A percentile compares a stretch with the other conserved stretches of the same genome.
These are phyloP conservation scores for Leucophenga varia DNA, from an alignment of 1,140 invertebrate species.

Conservation along the genomic window DNA sequence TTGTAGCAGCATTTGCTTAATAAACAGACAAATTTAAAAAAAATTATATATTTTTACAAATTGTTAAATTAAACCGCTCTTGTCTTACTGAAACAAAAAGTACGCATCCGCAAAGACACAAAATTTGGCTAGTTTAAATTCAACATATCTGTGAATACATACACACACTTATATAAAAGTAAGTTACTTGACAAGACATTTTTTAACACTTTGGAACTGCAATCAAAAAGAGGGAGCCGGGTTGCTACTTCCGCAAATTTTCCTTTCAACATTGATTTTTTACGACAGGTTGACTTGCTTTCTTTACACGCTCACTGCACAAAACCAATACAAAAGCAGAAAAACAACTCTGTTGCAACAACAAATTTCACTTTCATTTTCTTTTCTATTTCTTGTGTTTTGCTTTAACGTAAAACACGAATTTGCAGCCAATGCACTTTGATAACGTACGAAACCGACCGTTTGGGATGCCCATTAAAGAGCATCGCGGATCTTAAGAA, in stretches of 20 bases:
- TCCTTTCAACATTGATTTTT: slow-evolving; percentile 6
- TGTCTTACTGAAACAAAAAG: too few species aligned
- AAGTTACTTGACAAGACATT: too few species aligned
- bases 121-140: too few species aligned
- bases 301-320: slow-evolving; percentile 46
- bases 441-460: slow-evolving; percentile 15
- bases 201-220: slow-evolving; percentile 3
- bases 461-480: slow-evolving; percentile 1
- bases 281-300: slow-evolving; percentile 4
- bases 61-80: too few species aligned
- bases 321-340: slow-evolving; percentile 27
- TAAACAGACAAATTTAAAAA: too few species aligned
- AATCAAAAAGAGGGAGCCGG: background rate
- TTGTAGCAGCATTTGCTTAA: too few species aligned
- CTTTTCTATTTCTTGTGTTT: slow-evolving; percentile 1
- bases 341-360: slow-evolving; percentile 43
- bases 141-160: too few species aligned
- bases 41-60: too few species aligned
- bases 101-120: too few species aligned
- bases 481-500: too few species aligned
- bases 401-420: slow-evolving; percentile 21
- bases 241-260: too few species aligned
- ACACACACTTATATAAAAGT: too few species aligned
- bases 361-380: slow-evolving; percentile 28
- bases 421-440: slow-evolving; percentile 37